A percentile compares a stretch with the other conserved stretches of the same genome.
Conservation (phyloP, 1,140 invertebrate species). For the Venturia canescens region DNA sequence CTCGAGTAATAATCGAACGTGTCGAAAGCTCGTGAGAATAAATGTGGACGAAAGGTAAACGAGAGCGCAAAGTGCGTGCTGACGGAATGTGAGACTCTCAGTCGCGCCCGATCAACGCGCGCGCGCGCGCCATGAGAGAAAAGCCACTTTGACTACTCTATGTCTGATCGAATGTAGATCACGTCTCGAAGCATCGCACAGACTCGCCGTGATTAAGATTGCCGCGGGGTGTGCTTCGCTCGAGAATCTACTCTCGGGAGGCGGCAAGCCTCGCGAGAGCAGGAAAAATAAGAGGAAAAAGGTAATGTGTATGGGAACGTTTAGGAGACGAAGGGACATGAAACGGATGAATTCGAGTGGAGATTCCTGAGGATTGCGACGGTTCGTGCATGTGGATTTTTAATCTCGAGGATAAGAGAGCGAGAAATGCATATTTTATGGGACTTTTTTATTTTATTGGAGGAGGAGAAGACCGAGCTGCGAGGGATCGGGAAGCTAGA, state of each 20-base stretch:
- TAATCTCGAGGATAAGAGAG: not conserved
- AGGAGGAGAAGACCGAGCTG: not conserved
- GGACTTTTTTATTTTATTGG: not conserved
- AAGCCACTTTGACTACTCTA: no score
- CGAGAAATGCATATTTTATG: not conserved
- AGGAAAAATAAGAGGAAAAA: conserved; percentile 9
- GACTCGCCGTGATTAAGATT: not conserved
- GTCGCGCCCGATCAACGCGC: no score
- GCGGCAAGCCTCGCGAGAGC: not conserved
- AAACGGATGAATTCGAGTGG: not conserved
- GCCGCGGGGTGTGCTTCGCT: not conserved
- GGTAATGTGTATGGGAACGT: not conserved
- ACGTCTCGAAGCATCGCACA: not conserved
- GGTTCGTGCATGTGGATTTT: not conserved
- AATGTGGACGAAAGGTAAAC: no score
- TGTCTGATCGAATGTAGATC: no score
- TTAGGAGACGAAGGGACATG: not conserved
- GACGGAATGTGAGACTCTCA: no score
- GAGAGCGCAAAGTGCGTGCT: no score
- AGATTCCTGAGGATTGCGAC: not conserved
- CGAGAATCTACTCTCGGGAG: not conserved
- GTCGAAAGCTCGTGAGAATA: no score
- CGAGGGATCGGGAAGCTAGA: not conserved
- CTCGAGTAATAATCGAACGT: no score
- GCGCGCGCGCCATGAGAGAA: no score